Conservation (phyloP, 2,888 invertebrate species). For the Patella pellucida region DNA sequence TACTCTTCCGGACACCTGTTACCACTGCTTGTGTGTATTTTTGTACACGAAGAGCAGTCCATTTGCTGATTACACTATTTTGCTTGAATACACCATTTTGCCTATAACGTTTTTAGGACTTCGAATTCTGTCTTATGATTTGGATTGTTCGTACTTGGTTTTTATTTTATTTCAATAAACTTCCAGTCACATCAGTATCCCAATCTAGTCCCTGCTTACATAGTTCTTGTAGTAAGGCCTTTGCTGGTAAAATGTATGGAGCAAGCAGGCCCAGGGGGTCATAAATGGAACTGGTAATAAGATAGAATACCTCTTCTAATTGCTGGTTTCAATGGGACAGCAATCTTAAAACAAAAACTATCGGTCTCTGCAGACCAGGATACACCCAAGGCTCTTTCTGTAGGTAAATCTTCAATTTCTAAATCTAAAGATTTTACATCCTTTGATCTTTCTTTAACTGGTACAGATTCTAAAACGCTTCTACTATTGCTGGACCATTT, state of each 20-base stretch:
- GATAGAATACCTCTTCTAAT: constrained; percentile 14
- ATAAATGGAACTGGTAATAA: background rate
- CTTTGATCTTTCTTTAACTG: background rate
- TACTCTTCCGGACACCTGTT: no score
- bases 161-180: no score
- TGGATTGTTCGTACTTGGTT: no score
- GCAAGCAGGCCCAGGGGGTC: constrained; percentile 11
- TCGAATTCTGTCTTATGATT: no score
- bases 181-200: no score
- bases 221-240: background rate
- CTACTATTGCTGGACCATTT: background rate
- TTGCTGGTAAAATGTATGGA: constrained; percentile 5
- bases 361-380: background rate
- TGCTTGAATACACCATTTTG: no score
- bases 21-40: no score
- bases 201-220: no score
- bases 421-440: constrained; percentile 6
- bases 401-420: constrained; percentile 4
- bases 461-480: background rate
- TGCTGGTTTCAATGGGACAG: background rate
- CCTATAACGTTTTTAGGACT: no score
- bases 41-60: no score
- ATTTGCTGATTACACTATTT: no score
- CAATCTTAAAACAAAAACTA: background rate
- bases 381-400: constrained; percentile 9